Base-by-base conservation (phyloP, 1,140 invertebrate species). In the Leptonema lineaticorne region DNA sequence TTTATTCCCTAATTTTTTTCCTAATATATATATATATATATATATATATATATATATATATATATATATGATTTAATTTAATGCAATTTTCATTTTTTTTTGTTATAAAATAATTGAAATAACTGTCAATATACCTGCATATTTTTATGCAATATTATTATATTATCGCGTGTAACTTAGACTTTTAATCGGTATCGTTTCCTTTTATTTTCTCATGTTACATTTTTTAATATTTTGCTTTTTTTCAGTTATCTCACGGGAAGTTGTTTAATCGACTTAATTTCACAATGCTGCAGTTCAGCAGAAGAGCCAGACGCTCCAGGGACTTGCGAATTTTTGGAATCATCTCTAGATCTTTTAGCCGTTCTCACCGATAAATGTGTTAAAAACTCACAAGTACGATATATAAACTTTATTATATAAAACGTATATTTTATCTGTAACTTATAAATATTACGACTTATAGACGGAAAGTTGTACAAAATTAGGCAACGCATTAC, bases 261-360 rank as follows among this genome's bases (percentile, higher is more conserved):
- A 48, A 77, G 79, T 33, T 79, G 81, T 11, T 57, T 83, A 8
- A 74, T 83, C 18, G 82, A 83, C 20, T 75, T 81, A 7, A 71
- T 83, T 0, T 76, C 71, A 14, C 75, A 78, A 8, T 78, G 81
- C 69, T 78, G 77, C 69, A 77, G 77, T 3, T 78, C 77, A 6
- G 81, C 82, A 24, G 77, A 78, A 37, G 82, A 83, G n/a, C 78
- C 78, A 45, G 79, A 81, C 7, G 78, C 79, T 2, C 66, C 75
- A 0, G 75, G 75, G 0, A 74, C 78, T 4, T 83, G 78, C 72
- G 81, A 83, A 67, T 75, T 83, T 1, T 58, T 83, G 26, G 71
- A 73, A 16, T 58, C 71, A 1, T 69, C 71, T 24, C 45, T 73
- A 22, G 60, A 69, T 11, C 48, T 73, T 4, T 50, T 73, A 8